phyloP scores from a whole-genome alignment of 2,888 invertebrate species.

The Trichogramma evanescens region DNA sequence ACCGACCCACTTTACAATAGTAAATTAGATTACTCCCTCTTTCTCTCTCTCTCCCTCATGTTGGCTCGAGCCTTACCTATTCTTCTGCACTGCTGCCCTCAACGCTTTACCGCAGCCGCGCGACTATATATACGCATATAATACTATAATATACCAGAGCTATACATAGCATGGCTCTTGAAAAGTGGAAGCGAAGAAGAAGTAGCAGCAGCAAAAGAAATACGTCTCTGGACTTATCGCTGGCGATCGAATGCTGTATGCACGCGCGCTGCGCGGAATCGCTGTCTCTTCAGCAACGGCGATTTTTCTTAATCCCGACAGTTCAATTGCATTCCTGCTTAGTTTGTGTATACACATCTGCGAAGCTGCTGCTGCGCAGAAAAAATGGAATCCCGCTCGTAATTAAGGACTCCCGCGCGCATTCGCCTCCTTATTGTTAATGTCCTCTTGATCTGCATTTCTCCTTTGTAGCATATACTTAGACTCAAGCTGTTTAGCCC shows the following conservation, averaged over 20 bases:
- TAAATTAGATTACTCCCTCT: constrained; percentile 13
- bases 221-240: constrained; percentile 21
- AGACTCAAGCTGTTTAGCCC: too few species aligned
- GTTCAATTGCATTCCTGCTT: constrained; percentile 24
- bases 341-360: constrained; percentile 3
- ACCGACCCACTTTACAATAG: constrained; percentile 5
- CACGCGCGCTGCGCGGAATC: constrained; percentile 1
- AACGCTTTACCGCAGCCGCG: too few species aligned
- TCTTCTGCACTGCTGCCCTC: too few species aligned
- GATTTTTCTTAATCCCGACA: constrained; percentile 25
- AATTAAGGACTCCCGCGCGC: constrained; percentile 15
- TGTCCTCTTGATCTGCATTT: constrained; percentile 15
- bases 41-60: neutral
- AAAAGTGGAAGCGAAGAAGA: constrained; percentile 5
- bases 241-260: constrained; percentile 21
- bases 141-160: too few species aligned
- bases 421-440: constrained; percentile 6
- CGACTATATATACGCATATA: too few species aligned
- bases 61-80: neutral
- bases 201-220: constrained; percentile 4
- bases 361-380: neutral
- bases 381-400: constrained; percentile 16
- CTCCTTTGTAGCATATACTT: neutral
- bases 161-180: too few species aligned
- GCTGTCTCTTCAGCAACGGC: constrained; percentile 4